phyloP scores from a whole-genome alignment of 2,797 vertebrate genomes.

The Lophius americanus region DNA sequence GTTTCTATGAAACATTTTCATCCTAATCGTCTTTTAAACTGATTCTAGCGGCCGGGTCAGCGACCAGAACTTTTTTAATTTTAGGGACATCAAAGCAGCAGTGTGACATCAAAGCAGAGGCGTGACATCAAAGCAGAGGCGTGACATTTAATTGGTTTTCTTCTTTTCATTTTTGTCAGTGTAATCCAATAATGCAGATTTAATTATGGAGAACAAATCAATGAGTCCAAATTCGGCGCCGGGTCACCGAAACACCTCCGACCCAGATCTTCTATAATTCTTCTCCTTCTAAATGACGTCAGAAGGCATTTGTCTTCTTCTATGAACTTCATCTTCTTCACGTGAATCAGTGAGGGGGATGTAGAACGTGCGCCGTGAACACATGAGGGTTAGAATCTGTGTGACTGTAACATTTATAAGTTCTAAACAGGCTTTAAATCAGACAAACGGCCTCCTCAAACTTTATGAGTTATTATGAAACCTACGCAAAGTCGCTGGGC shows the following conservation, averaged over 20 bases:
- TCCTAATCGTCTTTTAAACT: no score
- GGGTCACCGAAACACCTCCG: conserved; percentile 31
- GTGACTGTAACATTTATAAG: conserved; percentile 52
- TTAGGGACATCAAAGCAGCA: no score
- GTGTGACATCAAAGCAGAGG: no score
- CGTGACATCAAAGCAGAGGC: no score
- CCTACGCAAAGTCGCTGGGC: conserved; percentile 82
- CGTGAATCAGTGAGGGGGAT: no score
- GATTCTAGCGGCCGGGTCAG: no score
- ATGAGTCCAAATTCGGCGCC: conserved; percentile 18
- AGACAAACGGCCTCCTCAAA: conserved; percentile 29
- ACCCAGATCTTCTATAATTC: neutral
- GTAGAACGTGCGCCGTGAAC: neutral
- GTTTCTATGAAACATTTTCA: no score
- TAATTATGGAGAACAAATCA: conserved; percentile 33
- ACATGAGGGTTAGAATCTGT: conserved; percentile 25
- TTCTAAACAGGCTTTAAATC: conserved; percentile 39
- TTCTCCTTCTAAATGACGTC: no score
- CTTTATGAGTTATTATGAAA: conserved; percentile 63
- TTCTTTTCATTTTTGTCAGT: conserved; percentile 9
- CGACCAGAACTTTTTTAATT: no score
- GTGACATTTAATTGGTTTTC: conserved; percentile 29
- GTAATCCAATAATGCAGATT: conserved; percentile 16
- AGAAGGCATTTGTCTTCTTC: no score
- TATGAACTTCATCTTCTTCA: no score